These are phyloP conservation scores for Chaetodon trifascialis DNA, from an alignment of 2,113 vertebrate genomes.

Conservation along the genomic window DNA sequence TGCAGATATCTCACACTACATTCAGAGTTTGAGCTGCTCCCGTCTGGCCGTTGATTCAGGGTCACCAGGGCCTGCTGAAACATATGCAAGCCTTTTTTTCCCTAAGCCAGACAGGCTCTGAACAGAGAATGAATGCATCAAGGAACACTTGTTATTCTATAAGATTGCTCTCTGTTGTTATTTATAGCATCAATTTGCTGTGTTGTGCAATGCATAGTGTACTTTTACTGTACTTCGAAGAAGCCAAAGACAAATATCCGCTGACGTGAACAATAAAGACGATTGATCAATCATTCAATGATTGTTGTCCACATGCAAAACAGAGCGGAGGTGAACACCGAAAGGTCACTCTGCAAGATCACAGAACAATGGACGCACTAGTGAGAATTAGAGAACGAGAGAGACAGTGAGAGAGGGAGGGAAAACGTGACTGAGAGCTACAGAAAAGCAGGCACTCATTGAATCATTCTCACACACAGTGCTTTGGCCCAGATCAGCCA, in stretches of 20 bases:
- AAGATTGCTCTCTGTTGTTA: neutral
- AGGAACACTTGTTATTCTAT: neutral
- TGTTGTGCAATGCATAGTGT: too few species aligned
- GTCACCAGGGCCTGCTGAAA: too few species aligned
- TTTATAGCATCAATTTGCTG: neutral
- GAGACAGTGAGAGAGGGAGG: constrained; percentile 31
- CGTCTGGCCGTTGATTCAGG: too few species aligned
- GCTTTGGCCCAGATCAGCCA: constrained; percentile 76
- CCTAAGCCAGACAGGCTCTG: too few species aligned
- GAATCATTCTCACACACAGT: constrained; percentile 71
- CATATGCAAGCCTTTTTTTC: too few species aligned
- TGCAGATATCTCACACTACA: too few species aligned
- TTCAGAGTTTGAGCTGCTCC: too few species aligned
- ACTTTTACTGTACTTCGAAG: too few species aligned
- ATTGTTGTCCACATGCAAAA: constrained; percentile 29
- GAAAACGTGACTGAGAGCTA: constrained; percentile 58
- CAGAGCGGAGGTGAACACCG: constrained; percentile 31
- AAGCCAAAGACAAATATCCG: too few species aligned
- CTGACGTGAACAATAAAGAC: too few species aligned
- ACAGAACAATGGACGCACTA: constrained; percentile 36
- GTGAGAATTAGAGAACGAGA: constrained; percentile 46
- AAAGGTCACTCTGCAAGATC: constrained; percentile 25
- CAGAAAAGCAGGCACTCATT: constrained; percentile 63
- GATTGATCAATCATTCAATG: neutral
- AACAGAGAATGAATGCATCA: too few species aligned